Evolutionary conservation across 1,140 invertebrate species (phyloP).

Genomic region (Drosophila pectinifera): DNA sequence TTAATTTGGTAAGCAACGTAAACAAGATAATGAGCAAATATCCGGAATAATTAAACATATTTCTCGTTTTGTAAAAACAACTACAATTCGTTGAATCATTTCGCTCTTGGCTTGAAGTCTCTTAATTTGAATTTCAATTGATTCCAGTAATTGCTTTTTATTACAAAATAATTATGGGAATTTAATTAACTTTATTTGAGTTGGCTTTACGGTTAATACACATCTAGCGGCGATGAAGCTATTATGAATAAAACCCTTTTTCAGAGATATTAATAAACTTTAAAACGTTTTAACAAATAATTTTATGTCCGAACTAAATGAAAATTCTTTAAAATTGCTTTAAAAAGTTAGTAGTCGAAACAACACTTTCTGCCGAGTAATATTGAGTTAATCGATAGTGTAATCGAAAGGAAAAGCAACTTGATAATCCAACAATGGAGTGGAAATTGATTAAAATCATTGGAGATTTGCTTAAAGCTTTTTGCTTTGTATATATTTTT

Average conservation of each 20-base stretch:
- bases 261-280: too few species aligned
- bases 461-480: too few species aligned
- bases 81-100: constrained; percentile 13
- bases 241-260: neutral
- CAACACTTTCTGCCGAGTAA: too few species aligned
- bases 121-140: constrained; percentile 18
- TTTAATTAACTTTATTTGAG: neutral
- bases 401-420: too few species aligned
- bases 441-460: too few species aligned
- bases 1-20: neutral
- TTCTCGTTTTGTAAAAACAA: neutral
- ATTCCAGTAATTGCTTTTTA: constrained; percentile 18
- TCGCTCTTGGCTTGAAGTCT: neutral
- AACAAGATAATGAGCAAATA: constrained; percentile 8
- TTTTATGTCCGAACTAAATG: too few species aligned
- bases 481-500: too few species aligned
- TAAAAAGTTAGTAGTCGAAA: too few species aligned
- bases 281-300: too few species aligned
- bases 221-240: neutral
- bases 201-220: neutral
- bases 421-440: too few species aligned
- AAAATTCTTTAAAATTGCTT: too few species aligned
- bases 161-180: constrained; percentile 24
- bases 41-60: constrained; percentile 18
- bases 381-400: too few species aligned